A percentile compares a stretch with the other conserved stretches of the same genome.
Conservation (phyloP, 2,888 invertebrate genomes). For the Cryptus armator region DNA sequence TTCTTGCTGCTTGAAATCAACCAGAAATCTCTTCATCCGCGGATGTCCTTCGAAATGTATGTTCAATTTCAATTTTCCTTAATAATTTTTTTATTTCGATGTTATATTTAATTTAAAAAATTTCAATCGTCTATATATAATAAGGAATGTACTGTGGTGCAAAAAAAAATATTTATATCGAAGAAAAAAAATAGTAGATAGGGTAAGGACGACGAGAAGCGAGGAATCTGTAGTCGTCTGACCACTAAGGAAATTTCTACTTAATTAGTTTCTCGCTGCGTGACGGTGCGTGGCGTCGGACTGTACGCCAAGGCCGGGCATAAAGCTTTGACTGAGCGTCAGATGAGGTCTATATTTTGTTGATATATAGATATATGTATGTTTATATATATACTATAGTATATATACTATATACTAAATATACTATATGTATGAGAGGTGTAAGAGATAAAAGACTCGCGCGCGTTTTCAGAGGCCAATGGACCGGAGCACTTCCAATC, state of each 20-base stretch:
- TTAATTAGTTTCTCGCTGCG: constrained; percentile 20
- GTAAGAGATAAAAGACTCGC: background rate
- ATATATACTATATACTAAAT: background rate
- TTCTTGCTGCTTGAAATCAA: constrained; percentile 4
- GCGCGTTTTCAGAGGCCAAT: background rate
- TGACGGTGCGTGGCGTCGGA: constrained; percentile 19
- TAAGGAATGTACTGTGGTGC: background rate
- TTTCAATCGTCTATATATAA: background rate
- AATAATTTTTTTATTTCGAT: background rate
- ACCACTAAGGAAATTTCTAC: constrained; percentile 54
- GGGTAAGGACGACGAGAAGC: background rate
- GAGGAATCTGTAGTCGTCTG: constrained; percentile 25
- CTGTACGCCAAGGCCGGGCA: background rate
- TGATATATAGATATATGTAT: background rate
- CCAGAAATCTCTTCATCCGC: background rate
- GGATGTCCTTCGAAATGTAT: constrained; percentile 1
- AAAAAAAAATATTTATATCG: background rate
- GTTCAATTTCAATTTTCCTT: constrained; percentile 13
- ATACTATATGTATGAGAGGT: background rate
- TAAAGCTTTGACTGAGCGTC: background rate
- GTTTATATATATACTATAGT: background rate
- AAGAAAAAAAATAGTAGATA: background rate
- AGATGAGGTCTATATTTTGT: background rate
- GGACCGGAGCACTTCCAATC: background rate
- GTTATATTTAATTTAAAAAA: background rate